Percentiles rank a stretch among this genome's conserved stretches.
Evolutionary conservation across 2,113 vertebrate species (phyloP).

Genomic region (Cebus imitator): DNA sequence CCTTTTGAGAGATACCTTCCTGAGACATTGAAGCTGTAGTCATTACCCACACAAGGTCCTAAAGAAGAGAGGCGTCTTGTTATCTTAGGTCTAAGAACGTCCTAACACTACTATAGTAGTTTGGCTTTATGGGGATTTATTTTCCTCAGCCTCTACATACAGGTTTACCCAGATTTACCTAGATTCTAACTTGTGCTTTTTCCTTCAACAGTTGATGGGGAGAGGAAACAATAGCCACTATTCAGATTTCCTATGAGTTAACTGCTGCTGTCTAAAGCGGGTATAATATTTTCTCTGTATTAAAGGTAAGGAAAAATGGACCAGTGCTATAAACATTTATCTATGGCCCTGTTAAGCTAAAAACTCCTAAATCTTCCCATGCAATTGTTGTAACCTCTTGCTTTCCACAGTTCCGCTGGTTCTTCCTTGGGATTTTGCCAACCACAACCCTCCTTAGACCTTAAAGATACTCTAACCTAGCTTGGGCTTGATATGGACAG

Average conservation of each 20-base stretch:
- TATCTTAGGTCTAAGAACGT: not conserved
- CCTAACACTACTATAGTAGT: not conserved
- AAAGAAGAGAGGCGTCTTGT: not conserved
- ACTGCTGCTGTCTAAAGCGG: not conserved
- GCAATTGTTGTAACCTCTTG: not conserved
- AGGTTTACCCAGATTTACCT: not conserved
- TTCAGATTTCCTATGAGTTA: not conserved
- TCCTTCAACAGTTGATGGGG: not conserved
- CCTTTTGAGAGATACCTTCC: conserved; percentile 30
- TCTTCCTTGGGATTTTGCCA: not conserved
- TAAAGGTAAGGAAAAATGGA: conserved; percentile 14
- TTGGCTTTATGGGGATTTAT: not conserved
- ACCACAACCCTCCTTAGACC: not conserved
- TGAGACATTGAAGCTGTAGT: not conserved
- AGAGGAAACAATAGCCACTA: not conserved
- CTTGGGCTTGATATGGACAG: not conserved
- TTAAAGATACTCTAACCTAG: not conserved
- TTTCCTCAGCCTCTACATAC: not conserved
- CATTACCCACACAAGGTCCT: not conserved
- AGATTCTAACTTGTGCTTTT: conserved; percentile 24
- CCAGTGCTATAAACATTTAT: not conserved
- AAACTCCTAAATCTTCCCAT: not conserved
- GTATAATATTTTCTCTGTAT: not conserved
- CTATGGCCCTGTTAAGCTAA: not conserved
- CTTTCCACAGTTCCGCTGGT: not conserved